Evolutionary conservation across 2,113 vertebrate genomes (phyloP).

Genomic region (Lutjanus erythropterus): DNA sequence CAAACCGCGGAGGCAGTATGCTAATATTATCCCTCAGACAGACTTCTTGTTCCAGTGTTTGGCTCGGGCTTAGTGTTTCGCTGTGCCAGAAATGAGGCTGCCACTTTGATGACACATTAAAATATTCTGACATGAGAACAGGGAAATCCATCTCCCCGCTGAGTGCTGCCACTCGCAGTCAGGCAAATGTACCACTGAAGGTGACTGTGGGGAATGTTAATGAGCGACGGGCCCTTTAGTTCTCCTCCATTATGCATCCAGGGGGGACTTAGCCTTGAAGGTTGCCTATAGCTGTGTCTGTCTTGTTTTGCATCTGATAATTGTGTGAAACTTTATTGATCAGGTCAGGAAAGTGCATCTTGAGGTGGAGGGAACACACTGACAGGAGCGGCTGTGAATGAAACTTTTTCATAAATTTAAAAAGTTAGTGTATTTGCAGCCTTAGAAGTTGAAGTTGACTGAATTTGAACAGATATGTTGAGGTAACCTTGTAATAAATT

Average conservation of each 20-base stretch:
- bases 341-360: slow-evolving; percentile 21
- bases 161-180: slow-evolving; percentile 46
- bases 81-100: slow-evolving; percentile 57
- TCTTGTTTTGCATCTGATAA: slow-evolving; percentile 3
- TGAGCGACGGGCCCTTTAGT: slow-evolving; percentile 47
- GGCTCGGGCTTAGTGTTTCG: slow-evolving; percentile 44
- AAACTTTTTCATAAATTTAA: neutral
- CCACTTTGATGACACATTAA: slow-evolving; percentile 70
- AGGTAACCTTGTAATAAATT: too few relatives aligned
- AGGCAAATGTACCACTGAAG: slow-evolving; percentile 40
- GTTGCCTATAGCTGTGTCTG: neutral
- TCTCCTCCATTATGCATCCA: slow-evolving; percentile 25
- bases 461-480: too few relatives aligned
- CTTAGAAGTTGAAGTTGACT: too few relatives aligned
- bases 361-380: neutral
- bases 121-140: slow-evolving; percentile 59
- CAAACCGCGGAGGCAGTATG: slow-evolving; percentile 43
- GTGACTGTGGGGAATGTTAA: slow-evolving; percentile 67
- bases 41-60: slow-evolving; percentile 49
- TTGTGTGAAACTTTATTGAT: slow-evolving; percentile 26
- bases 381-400: neutral
- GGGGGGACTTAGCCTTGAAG: slow-evolving; percentile 12
- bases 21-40: slow-evolving; percentile 64
- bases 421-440: too few relatives aligned
- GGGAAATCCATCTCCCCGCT: slow-evolving; percentile 54